A percentile compares a stretch with the other conserved stretches of the same genome.
phyloP scores from a whole-genome alignment of 2,113 vertebrate genomes.

The Tetrao urogallus region DNA sequence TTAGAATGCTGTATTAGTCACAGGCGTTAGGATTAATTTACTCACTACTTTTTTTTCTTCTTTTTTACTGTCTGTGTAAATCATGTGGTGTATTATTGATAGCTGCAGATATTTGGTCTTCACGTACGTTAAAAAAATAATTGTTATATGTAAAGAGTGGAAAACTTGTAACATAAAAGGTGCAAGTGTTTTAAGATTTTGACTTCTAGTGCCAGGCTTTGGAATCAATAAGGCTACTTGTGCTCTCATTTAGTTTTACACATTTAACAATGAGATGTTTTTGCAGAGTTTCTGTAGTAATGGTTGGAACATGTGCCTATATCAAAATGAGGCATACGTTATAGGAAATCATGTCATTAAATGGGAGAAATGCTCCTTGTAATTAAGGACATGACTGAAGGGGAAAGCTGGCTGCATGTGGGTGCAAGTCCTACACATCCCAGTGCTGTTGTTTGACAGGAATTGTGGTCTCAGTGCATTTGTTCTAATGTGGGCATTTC shows the following conservation, averaged over 20 bases:
- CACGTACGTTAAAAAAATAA: not conserved
- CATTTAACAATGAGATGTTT: not conserved
- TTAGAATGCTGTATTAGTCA: not conserved
- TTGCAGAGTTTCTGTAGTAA: not conserved
- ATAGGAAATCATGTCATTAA: not conserved
- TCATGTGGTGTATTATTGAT: not conserved
- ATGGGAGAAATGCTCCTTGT: not conserved
- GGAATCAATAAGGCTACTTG: not conserved
- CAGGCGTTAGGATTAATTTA: not conserved
- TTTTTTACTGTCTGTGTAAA: not conserved
- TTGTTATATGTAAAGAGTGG: not conserved
- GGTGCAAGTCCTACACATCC: not conserved
- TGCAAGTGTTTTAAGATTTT: not conserved
- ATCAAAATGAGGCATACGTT: not conserved
- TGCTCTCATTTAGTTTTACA: not conserved
- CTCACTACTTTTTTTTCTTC: fast-evolving
- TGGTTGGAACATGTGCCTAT: not conserved
- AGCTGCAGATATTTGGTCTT: not conserved
- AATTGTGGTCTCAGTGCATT: not conserved
- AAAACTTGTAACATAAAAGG: not conserved
- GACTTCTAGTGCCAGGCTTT: not conserved
- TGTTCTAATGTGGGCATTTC: not conserved
- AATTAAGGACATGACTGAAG: not conserved
- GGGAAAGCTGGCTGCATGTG: not conserved
- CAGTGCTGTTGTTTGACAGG: not conserved